Percentiles rank a stretch among this genome's conserved stretches.
phyloP scores from a whole-genome alignment of 2,888 invertebrate genomes.

The Auanema freiburgensis region DNA sequence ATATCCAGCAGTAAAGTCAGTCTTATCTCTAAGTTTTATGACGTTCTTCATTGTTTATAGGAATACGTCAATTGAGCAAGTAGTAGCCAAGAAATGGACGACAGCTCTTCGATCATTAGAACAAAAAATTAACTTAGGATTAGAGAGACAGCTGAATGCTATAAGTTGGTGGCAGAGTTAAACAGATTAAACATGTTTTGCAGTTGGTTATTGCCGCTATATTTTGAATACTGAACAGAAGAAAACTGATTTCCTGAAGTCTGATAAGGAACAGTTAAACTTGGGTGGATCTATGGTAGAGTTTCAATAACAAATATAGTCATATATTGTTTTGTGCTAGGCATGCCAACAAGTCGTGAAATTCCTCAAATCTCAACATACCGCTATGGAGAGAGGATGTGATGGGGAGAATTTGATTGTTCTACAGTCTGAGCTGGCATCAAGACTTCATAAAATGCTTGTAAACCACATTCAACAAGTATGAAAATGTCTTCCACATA shows the following conservation, averaged over 20 bases:
- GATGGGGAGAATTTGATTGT: slow-evolving; percentile 90
- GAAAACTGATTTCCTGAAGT: slow-evolving; percentile 80
- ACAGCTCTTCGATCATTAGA: slow-evolving; percentile 84
- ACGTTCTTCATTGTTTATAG: slow-evolving; percentile 68
- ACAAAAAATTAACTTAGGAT: slow-evolving; percentile 79
- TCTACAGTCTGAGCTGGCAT: slow-evolving; percentile 84
- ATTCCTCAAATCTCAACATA: slow-evolving; percentile 72
- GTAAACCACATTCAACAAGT: slow-evolving; percentile 87
- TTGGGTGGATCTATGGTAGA: slow-evolving; percentile 32
- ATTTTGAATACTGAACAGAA: slow-evolving; percentile 89
- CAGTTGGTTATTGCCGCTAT: slow-evolving; percentile 80
- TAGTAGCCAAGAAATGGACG: slow-evolving; percentile 84
- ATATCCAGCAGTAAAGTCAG: slow-evolving; percentile 83
- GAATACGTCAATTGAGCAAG: slow-evolving; percentile 83
- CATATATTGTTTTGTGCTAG: slow-evolving; percentile 12
- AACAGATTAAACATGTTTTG: background rate
- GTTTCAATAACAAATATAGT: background rate
- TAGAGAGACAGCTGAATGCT: slow-evolving; percentile 76
- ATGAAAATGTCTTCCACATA: background rate
- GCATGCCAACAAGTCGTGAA: slow-evolving; percentile 74
- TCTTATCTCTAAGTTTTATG: slow-evolving; percentile 24
- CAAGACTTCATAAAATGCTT: slow-evolving; percentile 87
- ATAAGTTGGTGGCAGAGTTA: slow-evolving; percentile 69
- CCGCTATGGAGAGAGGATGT: slow-evolving; percentile 34
- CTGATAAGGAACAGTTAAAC: slow-evolving; percentile 65